Percentiles rank a stretch among this genome's conserved stretches.
phyloP scores from a whole-genome alignment of 1,140 invertebrate genomes.

The Whitmania pigra region DNA sequence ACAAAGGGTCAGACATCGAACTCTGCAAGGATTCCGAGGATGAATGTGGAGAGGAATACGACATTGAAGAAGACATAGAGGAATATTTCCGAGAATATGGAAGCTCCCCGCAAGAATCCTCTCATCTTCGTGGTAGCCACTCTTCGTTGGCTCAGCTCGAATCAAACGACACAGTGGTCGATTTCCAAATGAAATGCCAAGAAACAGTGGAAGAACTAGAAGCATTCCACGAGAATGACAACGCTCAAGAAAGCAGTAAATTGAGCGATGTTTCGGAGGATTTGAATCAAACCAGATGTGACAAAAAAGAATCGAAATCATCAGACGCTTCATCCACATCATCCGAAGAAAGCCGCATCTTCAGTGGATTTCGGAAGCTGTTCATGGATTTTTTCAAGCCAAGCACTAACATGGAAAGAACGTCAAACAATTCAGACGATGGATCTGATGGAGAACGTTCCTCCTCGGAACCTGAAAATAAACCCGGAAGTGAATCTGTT shows the following conservation, averaged over 20 bases:
- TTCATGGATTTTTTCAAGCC: conserved; percentile 11
- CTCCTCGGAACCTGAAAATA: too few relatives aligned
- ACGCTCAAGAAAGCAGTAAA: background rate
- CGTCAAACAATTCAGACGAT: background rate
- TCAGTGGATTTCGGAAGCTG: background rate
- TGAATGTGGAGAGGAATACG: background rate
- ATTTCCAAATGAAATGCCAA: background rate
- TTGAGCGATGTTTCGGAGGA: background rate
- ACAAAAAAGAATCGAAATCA: too few relatives aligned
- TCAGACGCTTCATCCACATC: too few relatives aligned
- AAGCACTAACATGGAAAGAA: background rate
- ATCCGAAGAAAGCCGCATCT: background rate
- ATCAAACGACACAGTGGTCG: background rate
- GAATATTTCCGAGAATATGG: conserved; percentile 6
- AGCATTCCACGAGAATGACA: background rate
- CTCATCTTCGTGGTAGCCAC: background rate
- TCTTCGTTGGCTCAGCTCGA: background rate
- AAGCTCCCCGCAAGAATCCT: background rate
- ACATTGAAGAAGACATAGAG: background rate
- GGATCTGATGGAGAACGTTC: too few relatives aligned
- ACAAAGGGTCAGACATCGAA: background rate
- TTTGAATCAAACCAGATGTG: background rate
- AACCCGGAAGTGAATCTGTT: too few relatives aligned
- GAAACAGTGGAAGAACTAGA: background rate
- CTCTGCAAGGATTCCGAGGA: background rate